Percentiles rank a stretch among this genome's conserved stretches.
Evolutionary conservation across 2,113 vertebrate species (phyloP).

Genomic region (Erinaceus europaeus): DNA sequence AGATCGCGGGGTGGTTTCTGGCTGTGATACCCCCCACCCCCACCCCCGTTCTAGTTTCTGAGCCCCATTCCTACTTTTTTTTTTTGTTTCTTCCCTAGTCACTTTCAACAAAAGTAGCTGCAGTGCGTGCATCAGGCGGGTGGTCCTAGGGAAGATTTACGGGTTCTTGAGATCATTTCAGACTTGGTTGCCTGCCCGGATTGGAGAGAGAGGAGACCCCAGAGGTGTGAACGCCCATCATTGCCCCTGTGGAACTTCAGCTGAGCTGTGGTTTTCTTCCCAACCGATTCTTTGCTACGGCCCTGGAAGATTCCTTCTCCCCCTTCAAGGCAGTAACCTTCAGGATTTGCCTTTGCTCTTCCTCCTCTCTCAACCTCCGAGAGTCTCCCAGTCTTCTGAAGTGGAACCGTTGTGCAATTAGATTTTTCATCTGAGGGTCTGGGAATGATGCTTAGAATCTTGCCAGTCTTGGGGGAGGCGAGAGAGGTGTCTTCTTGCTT

Average conservation of each 20-base stretch:
- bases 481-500: neutral
- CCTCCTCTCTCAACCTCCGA: neutral
- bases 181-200: neutral
- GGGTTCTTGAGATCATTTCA: neutral
- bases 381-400: neutral
- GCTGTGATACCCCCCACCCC: slow-evolving; percentile 30
- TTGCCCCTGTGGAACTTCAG: neutral
- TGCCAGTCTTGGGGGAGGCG: neutral
- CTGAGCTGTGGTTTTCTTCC: slow-evolving; percentile 1
- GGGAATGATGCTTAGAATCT: neutral
- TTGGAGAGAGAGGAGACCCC: neutral
- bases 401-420: slow-evolving; percentile 16
- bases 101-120: slow-evolving; percentile 43
- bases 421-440: neutral
- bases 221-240: neutral
- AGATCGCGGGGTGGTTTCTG: neutral
- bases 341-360: neutral
- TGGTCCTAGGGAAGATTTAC: neutral
- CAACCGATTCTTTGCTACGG: neutral
- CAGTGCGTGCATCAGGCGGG: neutral
- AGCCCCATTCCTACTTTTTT: neutral
- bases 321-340: neutral
- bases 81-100: slow-evolving; percentile 54
- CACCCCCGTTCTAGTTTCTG: neutral
- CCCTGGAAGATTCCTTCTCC: slow-evolving; percentile 19